Conservation (phyloP, 1,140 invertebrate species). For the Drosophila truncata region DNA sequence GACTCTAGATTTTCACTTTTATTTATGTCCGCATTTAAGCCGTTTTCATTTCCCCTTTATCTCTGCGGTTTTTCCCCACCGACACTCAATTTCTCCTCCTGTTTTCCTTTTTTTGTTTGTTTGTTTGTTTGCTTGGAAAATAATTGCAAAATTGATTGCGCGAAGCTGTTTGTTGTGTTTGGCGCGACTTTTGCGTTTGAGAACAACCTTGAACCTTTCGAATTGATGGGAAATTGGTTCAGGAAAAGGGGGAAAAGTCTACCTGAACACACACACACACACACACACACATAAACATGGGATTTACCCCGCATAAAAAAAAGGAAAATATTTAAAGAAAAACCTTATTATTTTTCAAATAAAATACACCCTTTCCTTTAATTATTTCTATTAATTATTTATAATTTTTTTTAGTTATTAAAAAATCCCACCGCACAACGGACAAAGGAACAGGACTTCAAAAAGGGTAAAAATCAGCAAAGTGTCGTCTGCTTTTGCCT, state of each 20-base stretch:
- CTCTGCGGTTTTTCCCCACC: neutral
- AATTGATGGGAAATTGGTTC: slow-evolving; percentile 15
- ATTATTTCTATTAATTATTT: neutral
- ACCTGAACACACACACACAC: slow-evolving; percentile 4
- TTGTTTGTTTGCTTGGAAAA: neutral
- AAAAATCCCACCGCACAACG: neutral
- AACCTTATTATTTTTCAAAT: neutral
- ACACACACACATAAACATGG: neutral
- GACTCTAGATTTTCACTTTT: slow-evolving; percentile 39
- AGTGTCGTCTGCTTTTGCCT: slow-evolving; percentile 9
- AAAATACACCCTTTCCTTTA: neutral
- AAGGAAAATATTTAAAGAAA: neutral
- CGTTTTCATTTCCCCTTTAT: slow-evolving; percentile 12
- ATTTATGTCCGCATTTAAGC: slow-evolving; percentile 32
- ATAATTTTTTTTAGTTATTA: neutral
- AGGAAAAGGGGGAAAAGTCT: slow-evolving; percentile 18
- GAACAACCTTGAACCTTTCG: slow-evolving; percentile 59
- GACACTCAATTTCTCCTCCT: too few relatives aligned
- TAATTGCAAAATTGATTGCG: slow-evolving; percentile 42
- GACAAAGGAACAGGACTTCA: neutral
- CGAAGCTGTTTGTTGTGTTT: slow-evolving; percentile 34
- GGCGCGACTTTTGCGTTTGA: slow-evolving; percentile 42
- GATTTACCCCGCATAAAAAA: slow-evolving; percentile 3
- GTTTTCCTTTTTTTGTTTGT: neutral
- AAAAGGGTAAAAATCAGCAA: slow-evolving; percentile 14